Percentiles rank a stretch among this genome's conserved stretches.
Evolutionary conservation across 1,140 invertebrate genomes (phyloP).

Genomic region (Vanessa atalanta): DNA sequence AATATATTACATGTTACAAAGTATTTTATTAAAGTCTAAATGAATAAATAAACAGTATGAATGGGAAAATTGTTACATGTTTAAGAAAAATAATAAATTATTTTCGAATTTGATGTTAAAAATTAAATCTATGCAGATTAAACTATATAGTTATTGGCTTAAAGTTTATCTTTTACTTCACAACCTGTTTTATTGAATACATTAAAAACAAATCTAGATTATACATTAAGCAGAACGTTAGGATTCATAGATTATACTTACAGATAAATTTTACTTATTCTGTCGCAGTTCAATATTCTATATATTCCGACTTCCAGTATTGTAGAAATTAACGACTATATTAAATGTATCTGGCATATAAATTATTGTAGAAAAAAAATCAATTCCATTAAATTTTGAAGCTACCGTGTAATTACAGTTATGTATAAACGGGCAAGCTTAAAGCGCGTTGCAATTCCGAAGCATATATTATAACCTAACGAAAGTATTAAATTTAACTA

Average conservation of each 20-base stretch:
- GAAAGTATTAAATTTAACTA: not conserved
- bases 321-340: no score
- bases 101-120: no score
- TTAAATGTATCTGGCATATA: not conserved
- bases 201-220: not conserved
- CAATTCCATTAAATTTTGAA: conserved; percentile 14
- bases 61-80: no score
- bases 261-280: no score
- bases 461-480: conserved; percentile 44
- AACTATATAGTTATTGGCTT: not conserved
- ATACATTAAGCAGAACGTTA: no score
- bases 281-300: no score
- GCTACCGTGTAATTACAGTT: not conserved
- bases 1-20: not conserved
- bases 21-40: no score
- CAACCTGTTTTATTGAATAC: conserved; percentile 5
- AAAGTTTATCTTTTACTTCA: conserved; percentile 5
- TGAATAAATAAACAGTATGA: no score
- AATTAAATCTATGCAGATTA: no score
- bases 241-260: no score
- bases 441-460: conserved; percentile 49
- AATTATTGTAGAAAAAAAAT: not conserved
- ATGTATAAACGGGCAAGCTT: conserved; percentile 24
- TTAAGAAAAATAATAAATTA: no score
- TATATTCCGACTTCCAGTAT: no score